Conservation (phyloP, 2,113 vertebrate genomes). For the Apteryx owenii region DNA sequence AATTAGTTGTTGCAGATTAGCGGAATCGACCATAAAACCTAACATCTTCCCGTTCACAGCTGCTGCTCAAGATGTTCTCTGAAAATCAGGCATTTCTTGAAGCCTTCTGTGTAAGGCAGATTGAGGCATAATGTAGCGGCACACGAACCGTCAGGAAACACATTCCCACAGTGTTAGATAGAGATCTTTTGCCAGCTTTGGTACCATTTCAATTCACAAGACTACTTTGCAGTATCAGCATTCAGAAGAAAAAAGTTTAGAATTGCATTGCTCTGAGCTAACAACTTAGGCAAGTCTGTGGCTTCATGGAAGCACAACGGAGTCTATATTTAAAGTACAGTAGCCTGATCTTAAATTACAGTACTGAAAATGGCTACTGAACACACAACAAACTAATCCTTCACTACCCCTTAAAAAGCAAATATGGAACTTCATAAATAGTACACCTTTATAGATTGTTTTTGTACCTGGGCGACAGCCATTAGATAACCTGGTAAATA, state of each 20-base stretch:
- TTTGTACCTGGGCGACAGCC: neutral
- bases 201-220: neutral
- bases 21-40: neutral
- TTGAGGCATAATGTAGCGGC: neutral
- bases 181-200: neutral
- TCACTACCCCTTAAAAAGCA: neutral
- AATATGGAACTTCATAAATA: neutral
- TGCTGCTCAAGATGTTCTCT: neutral
- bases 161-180: neutral
- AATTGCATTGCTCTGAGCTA: neutral
- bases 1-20: neutral
- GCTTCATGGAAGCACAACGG: neutral
- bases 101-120: neutral
- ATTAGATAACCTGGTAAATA: neutral
- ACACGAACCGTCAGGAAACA: neutral
- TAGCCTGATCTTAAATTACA: slow-evolving; percentile 8
- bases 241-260: neutral
- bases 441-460: neutral
- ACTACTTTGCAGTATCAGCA: neutral
- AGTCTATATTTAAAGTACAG: slow-evolving; percentile 25
- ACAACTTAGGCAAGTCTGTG: neutral
- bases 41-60: neutral
- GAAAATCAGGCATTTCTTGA: neutral
- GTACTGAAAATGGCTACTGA: neutral
- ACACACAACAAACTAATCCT: neutral